Evolutionary conservation across 2,113 vertebrate genomes (phyloP).

Genomic region (Takifugu flavidus): DNA sequence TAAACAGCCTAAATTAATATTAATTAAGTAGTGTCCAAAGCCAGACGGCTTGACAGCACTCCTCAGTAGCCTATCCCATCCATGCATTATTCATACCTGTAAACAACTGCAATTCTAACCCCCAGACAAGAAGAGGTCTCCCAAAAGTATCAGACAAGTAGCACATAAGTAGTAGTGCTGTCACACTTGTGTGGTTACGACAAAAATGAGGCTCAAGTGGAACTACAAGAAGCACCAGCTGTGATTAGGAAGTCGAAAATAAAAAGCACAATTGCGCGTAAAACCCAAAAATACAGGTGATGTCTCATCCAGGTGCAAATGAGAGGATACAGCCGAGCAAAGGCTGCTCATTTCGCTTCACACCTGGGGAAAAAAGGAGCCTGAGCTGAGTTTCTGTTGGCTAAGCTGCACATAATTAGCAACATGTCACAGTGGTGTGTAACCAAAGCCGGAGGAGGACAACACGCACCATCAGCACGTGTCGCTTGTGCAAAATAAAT

Average conservation of each 20-base stretch:
- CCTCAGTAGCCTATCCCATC: constrained; percentile 42
- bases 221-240: no score
- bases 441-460: no score
- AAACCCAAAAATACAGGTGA: no score
- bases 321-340: no score
- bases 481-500: no score
- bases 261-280: background rate
- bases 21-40: background rate
- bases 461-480: background rate
- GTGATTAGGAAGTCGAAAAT: background rate
- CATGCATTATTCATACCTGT: constrained; percentile 68
- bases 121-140: constrained; percentile 16
- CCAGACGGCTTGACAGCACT: constrained; percentile 44
- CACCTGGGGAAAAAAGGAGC: no score
- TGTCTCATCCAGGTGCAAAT: no score
- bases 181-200: no score
- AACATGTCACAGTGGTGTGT: constrained; percentile 1
- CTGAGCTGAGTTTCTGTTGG: background rate
- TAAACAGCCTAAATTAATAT: background rate
- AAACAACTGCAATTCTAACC: constrained; percentile 51
- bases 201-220: constrained; percentile 13
- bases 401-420: constrained; percentile 25
- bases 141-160: background rate
- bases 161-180: constrained; percentile 25
- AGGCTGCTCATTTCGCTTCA: no score